A percentile compares a stretch with the other conserved stretches of the same genome.
Evolutionary conservation across 2,113 vertebrate species (phyloP).

Genomic region (Amphiprion ocellaris): DNA sequence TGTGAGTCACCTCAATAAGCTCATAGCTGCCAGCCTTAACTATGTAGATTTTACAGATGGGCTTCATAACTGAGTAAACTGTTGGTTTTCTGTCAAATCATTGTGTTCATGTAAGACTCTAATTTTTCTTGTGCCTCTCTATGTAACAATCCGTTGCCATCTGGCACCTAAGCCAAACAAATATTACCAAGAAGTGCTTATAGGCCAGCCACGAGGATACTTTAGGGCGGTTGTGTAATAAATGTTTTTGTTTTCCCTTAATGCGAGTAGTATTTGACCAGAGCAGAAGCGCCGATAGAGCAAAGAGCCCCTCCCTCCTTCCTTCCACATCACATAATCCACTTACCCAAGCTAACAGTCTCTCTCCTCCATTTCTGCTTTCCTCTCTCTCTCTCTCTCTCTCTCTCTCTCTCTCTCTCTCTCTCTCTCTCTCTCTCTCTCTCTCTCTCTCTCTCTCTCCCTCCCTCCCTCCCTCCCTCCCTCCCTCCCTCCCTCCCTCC

Average conservation of each 20-base stretch:
- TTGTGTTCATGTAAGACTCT: neutral
- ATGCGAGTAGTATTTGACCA: conserved; percentile 50
- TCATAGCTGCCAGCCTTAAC: neutral
- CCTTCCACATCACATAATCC: conserved; percentile 66
- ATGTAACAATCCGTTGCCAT: conserved; percentile 30
- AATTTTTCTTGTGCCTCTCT: neutral
- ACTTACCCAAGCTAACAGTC: conserved; percentile 56
- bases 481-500: too few species aligned
- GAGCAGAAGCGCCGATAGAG: conserved; percentile 21
- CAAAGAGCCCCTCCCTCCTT: conserved; percentile 39
- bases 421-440: conserved; percentile 19
- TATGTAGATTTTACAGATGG: neutral
- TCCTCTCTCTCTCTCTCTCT: conserved; percentile 38
- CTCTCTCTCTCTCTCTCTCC: conserved; percentile 26
- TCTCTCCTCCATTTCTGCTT: conserved; percentile 53
- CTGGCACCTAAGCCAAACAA: conserved; percentile 21
- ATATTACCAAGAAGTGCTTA: conserved; percentile 2
- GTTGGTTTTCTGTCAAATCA: too few species aligned
- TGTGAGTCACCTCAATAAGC: too few species aligned
- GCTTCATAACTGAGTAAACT: too few species aligned
- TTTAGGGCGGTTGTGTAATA: conserved; percentile 35
- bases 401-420: conserved; percentile 15
- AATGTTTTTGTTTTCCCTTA: conserved; percentile 33
- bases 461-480: conserved; percentile 12
- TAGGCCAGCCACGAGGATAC: conserved; percentile 8